phyloP scores from a whole-genome alignment of 2,797 vertebrate species.

The Oreortyx pictus region DNA sequence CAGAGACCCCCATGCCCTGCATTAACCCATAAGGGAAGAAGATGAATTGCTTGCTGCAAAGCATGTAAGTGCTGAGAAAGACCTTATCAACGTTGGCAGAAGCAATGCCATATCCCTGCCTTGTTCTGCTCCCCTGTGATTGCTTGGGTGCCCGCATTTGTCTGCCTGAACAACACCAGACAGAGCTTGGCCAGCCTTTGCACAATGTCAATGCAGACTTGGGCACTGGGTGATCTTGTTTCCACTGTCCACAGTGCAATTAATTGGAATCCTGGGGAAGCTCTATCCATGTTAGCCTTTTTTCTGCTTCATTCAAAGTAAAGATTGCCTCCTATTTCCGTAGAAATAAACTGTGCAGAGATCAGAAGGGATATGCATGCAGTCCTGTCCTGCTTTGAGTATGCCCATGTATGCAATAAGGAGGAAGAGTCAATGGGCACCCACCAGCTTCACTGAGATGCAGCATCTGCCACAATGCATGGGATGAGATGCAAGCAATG shows the following conservation, averaged over 20 bases:
- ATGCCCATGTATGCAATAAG: not conserved
- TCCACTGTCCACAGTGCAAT: not conserved
- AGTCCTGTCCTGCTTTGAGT: not conserved
- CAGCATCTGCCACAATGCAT: accelerated
- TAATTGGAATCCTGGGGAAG: not conserved
- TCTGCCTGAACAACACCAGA: not conserved
- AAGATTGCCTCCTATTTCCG: not conserved
- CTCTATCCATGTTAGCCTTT: not conserved
- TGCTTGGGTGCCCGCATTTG: not conserved
- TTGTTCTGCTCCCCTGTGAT: not conserved
- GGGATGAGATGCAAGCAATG: not conserved
- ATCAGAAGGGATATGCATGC: not conserved
- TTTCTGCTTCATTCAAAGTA: not conserved
- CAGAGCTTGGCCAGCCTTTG: not conserved
- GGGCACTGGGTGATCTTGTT: not conserved
- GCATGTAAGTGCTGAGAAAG: not conserved
- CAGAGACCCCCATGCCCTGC: not conserved
- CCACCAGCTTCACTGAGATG: not conserved
- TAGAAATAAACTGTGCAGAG: not conserved
- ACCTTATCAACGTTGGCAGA: not conserved
- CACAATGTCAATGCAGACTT: not conserved
- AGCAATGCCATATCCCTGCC: not conserved
- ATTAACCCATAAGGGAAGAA: not conserved
- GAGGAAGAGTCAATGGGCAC: not conserved
- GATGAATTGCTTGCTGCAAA: not conserved